Percentiles rank a stretch among this genome's conserved stretches.
These are phyloP conservation scores for Myripristis murdjan DNA, from an alignment of 2,797 vertebrate genomes.

Conservation along the genomic window DNA sequence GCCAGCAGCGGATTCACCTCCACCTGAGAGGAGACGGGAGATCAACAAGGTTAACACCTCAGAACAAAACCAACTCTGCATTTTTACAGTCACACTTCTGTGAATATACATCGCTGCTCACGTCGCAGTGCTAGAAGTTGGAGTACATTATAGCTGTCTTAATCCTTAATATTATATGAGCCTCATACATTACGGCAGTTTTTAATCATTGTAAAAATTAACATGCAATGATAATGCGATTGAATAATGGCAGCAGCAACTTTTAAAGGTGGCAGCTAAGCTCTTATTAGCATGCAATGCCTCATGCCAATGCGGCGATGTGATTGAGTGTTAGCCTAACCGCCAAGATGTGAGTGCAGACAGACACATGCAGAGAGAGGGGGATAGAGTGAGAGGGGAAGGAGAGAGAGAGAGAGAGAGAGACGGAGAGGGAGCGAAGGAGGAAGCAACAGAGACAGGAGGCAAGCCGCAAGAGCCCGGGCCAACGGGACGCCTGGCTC, in stretches of 20 bases:
- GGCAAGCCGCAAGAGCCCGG: constrained; percentile 20
- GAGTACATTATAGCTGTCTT: neutral
- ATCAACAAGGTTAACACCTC: neutral
- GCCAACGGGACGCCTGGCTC: constrained; percentile 67
- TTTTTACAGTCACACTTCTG: neutral
- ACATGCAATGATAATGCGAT: neutral
- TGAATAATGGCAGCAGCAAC: constrained; percentile 1
- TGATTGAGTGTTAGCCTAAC: constrained; percentile 36
- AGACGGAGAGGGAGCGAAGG: neutral
- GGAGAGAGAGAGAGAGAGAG: neutral
- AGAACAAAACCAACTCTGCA: neutral
- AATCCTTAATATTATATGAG: neutral
- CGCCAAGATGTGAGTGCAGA: constrained; percentile 18
- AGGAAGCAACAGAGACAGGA: constrained; percentile 8
- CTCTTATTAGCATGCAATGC: constrained; percentile 59
- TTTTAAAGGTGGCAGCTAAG: constrained; percentile 24
- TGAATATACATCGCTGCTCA: neutral
- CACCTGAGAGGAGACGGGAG: constrained; percentile 66
- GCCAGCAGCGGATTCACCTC: constrained; percentile 60
- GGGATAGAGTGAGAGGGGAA: neutral
- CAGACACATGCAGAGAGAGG: neutral
- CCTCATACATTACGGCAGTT: neutral
- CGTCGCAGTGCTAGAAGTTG: neutral
- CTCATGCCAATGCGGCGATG: constrained; percentile 43
- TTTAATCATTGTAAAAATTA: neutral